A percentile compares a stretch with the other conserved stretches of the same genome.
Conservation (phyloP, 2,113 vertebrate species). For the Brachionichthys hirsutus region DNA sequence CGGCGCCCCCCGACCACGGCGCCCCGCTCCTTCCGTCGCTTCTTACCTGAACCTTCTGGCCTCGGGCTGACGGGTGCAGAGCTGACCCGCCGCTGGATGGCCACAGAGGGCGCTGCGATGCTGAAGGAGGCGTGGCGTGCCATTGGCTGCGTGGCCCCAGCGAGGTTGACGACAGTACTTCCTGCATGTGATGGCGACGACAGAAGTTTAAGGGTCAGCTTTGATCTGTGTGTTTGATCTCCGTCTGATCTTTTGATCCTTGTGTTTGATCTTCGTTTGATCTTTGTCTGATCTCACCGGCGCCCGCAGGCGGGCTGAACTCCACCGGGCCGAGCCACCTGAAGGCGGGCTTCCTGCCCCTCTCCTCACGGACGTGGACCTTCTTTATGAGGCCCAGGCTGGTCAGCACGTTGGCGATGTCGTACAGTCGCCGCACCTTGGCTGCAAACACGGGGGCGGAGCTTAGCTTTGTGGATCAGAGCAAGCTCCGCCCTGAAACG, state of each 20-base stretch:
- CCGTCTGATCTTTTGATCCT: not conserved
- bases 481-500: too few relatives aligned
- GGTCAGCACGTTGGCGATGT: constrained; percentile 93
- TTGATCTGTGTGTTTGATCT: too few relatives aligned
- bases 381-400: constrained; percentile 91
- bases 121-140: constrained; percentile 80
- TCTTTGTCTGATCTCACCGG: constrained; percentile 23
- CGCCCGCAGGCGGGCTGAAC: constrained; percentile 73
- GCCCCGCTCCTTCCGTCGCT: not conserved
- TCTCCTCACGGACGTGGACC: constrained; percentile 85
- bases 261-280: too few relatives aligned
- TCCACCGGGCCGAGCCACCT: constrained; percentile 90
- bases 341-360: constrained; percentile 90
- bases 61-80: constrained; percentile 85
- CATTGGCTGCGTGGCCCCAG: constrained; percentile 20
- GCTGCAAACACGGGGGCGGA: constrained; percentile 71
- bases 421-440: constrained; percentile 91
- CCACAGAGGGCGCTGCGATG: constrained; percentile 56
- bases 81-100: constrained; percentile 73
- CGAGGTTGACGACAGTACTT: not conserved
- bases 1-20: too few relatives aligned
- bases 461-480: constrained; percentile 3
- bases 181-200: constrained; percentile 15
- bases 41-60: constrained; percentile 72
- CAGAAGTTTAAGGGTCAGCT: not conserved